These are phyloP conservation scores for Tachycineta bicolor DNA, from an alignment of 2,113 vertebrate genomes.

Conservation along the genomic window DNA sequence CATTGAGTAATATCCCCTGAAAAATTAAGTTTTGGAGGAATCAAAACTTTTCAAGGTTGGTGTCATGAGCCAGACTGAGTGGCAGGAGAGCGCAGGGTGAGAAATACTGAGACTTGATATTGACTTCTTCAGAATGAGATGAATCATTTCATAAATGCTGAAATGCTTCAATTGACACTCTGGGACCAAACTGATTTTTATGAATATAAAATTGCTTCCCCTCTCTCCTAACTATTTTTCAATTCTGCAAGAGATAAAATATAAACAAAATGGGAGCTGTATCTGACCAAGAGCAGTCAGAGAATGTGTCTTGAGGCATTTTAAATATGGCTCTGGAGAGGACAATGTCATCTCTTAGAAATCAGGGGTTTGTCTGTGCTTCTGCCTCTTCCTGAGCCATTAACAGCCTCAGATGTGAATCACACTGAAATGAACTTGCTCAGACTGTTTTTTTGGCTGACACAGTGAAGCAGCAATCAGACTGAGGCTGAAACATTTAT, in stretches of 20 bases:
- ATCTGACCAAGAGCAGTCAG: background rate
- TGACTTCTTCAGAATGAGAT: background rate
- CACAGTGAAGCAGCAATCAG: background rate
- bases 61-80: background rate
- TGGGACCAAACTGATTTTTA: background rate
- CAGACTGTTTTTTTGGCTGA: background rate
- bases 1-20: background rate
- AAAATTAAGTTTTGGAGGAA: background rate
- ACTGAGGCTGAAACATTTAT: slow-evolving; percentile 13
- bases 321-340: background rate
- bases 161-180: background rate
- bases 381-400: background rate
- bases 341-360: background rate
- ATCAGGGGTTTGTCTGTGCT: background rate
- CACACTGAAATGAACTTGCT: background rate
- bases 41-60: background rate
- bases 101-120: background rate
- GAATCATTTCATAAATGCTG: background rate
- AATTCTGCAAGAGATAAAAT: background rate
- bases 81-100: background rate
- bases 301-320: background rate
- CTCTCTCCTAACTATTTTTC: background rate
- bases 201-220: background rate
- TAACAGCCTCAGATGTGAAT: background rate
- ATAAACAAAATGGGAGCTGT: background rate